Evolutionary conservation across 2,888 invertebrate genomes (phyloP).

Genomic region (Argyresthia goedartella): DNA sequence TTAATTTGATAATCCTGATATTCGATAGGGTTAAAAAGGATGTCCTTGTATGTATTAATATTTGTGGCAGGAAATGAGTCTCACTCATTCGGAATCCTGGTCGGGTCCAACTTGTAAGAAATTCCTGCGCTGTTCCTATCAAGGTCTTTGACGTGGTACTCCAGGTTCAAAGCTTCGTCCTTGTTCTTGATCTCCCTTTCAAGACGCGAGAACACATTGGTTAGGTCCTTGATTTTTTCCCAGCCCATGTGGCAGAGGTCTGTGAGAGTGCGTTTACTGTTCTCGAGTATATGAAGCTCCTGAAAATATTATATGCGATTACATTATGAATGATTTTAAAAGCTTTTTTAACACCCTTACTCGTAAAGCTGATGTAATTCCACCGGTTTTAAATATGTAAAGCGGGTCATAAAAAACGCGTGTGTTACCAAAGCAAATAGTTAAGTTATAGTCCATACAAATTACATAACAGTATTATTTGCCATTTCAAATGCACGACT

Average conservation of each 20-base stretch:
- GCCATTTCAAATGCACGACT: too few species aligned
- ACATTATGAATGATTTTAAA: neutral
- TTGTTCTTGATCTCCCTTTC: constrained; percentile 84
- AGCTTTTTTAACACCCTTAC: too few species aligned
- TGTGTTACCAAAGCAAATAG: too few species aligned
- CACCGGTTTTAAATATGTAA: too few species aligned
- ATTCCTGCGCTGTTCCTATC: constrained; percentile 83
- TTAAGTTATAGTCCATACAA: too few species aligned
- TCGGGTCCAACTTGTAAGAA: constrained; percentile 85
- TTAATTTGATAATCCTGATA: too few species aligned
- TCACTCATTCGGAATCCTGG: constrained; percentile 79
- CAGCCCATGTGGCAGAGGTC: constrained; percentile 73
- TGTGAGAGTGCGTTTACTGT: constrained; percentile 51
- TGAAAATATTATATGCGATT: constrained; percentile 16
- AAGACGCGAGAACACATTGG: constrained; percentile 79
- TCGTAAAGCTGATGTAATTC: too few species aligned
- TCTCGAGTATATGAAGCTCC: constrained; percentile 61
- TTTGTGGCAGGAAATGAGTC: constrained; percentile 11
- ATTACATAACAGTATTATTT: too few species aligned
- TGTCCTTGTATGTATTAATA: too few species aligned
- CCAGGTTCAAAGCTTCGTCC: constrained; percentile 81
- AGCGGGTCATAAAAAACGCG: too few species aligned
- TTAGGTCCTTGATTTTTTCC: constrained; percentile 83
- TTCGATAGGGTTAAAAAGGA: too few species aligned
- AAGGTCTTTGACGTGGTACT: constrained; percentile 79